These are phyloP conservation scores for Crypturellus tataupa DNA, from an alignment of 2,797 vertebrate species.

Conservation along the genomic window DNA sequence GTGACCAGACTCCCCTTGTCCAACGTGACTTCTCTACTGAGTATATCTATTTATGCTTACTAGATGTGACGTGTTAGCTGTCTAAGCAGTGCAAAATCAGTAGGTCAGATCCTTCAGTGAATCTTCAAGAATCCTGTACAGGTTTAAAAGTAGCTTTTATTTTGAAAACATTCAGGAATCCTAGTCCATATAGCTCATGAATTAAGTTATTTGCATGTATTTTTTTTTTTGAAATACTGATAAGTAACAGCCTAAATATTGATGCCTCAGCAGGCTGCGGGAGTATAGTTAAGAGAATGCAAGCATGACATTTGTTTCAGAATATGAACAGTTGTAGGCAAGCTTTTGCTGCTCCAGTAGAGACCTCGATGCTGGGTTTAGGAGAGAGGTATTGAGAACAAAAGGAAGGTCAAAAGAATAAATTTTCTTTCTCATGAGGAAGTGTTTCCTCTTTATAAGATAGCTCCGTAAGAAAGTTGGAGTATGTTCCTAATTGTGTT, in stretches of 20 bases:
- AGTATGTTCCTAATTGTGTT: not conserved
- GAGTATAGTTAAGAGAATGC: not conserved
- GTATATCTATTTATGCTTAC: not conserved
- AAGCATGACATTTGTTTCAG: not conserved
- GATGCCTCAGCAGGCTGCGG: not conserved
- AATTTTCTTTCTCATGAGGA: not conserved
- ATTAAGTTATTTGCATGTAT: not conserved
- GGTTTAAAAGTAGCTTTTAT: not conserved
- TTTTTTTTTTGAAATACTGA: not conserved
- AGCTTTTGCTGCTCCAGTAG: not conserved
- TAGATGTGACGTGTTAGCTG: not conserved
- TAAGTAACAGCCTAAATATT: not conserved
- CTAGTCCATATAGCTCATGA: not conserved
- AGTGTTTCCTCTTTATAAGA: not conserved
- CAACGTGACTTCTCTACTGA: not conserved
- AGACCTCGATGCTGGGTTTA: not conserved
- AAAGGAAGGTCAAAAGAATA: not conserved
- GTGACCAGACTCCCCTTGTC: not conserved
- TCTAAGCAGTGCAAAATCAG: not conserved
- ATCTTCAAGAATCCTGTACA: not conserved
- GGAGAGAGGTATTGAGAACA: not conserved
- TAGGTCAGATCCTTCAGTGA: no score
- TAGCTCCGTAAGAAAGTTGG: constrained; percentile 8
- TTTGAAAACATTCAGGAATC: not conserved
- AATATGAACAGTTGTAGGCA: not conserved